These are phyloP conservation scores for Sarcophaga bullata DNA, from an alignment of 1,140 invertebrate genomes.

Conservation along the genomic window DNA sequence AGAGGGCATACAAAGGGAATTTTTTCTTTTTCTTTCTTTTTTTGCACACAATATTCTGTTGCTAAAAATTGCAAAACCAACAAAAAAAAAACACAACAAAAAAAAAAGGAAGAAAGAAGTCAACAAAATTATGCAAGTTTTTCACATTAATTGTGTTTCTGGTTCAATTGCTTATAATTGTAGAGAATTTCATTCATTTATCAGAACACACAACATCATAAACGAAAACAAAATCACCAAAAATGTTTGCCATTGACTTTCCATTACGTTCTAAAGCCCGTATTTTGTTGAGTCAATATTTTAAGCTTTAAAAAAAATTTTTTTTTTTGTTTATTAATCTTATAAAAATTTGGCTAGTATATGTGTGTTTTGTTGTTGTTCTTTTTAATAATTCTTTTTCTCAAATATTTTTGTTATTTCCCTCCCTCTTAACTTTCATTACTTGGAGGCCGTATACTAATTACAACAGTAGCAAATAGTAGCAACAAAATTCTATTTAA, in stretches of 20 bases:
- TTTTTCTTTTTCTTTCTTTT: too few relatives aligned
- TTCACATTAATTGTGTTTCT: neutral
- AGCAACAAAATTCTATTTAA: neutral
- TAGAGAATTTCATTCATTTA: too few relatives aligned
- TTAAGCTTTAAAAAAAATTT: neutral
- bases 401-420: neutral
- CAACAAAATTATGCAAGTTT: neutral
- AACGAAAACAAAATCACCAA: too few relatives aligned
- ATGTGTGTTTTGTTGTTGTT: neutral
- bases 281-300: too few relatives aligned
- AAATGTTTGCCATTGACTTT: too few relatives aligned
- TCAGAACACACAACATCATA: too few relatives aligned
- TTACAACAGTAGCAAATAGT: neutral
- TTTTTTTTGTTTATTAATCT: neutral
- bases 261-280: too few relatives aligned
- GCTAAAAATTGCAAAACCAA: neutral
- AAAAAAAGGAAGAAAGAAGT: neutral
- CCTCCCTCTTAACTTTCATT: conserved; percentile 30
- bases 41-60: neutral
- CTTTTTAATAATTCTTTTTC: neutral
- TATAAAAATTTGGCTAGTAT: neutral
- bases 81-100: neutral
- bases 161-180: too few relatives aligned
- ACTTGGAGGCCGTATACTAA: neutral
- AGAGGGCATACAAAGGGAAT: neutral